Evolutionary conservation across 2,888 invertebrate genomes (phyloP).

Genomic region (Nysson spinosus): DNA sequence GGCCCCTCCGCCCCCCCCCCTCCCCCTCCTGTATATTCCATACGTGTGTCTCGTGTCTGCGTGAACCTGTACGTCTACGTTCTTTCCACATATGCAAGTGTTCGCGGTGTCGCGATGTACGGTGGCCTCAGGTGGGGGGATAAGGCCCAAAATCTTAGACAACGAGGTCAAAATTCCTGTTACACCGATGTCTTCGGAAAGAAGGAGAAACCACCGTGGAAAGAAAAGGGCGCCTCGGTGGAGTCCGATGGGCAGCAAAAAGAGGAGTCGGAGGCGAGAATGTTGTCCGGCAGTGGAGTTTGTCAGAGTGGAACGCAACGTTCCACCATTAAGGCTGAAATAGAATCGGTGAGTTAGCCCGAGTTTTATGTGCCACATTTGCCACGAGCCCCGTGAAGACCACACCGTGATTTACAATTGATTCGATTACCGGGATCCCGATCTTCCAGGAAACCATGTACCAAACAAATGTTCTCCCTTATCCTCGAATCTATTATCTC

Average conservation of each 20-base stretch:
- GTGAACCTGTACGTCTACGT: not conserved
- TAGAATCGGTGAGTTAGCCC: constrained; percentile 45
- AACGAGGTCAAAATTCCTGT: no score
- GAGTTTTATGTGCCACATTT: constrained; percentile 58
- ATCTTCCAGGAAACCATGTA: constrained; percentile 14
- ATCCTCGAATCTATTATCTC: not conserved
- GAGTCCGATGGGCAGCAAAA: constrained; percentile 44
- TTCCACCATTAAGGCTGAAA: constrained; percentile 57
- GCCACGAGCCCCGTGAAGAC: constrained; percentile 42
- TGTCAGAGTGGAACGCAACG: constrained; percentile 68
- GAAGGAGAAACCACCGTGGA: constrained; percentile 27
- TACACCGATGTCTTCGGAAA: not conserved
- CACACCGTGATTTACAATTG: constrained; percentile 51
- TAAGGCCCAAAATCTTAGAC: no score
- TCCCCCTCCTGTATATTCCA: constrained; percentile 3
- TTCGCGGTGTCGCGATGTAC: no score
- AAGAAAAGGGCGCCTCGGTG: constrained; percentile 54
- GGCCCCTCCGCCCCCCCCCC: no score
- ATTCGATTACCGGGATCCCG: constrained; percentile 7
- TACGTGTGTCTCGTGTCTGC: constrained; percentile 31
- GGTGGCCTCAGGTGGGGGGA: no score
- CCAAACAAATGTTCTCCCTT: constrained; percentile 5
- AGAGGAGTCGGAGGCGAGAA: constrained; percentile 57
- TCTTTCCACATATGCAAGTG: no score
- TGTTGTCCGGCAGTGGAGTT: constrained; percentile 68